Base-by-base conservation (phyloP, 1,140 invertebrate genomes). In the Pararge aegeria region DNA sequence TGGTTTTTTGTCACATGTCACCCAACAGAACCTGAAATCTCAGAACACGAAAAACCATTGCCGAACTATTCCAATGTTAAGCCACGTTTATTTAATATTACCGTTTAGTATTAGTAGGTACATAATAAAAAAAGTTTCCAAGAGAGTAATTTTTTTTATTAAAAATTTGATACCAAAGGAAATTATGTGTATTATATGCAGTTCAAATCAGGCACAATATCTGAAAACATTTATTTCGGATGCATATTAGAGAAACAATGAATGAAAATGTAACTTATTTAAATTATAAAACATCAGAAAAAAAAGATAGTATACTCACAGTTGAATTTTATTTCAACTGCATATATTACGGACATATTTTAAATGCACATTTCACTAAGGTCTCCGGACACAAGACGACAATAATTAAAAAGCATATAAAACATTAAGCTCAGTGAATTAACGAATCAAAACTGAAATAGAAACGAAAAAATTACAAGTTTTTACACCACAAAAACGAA, bases 151-250 rank as follows among this genome's bases (percentile, higher is more conserved):
- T 87, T 84, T 87, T 84, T 85, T 77, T 42, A 79, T 80, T 77
- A 83, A 84, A 88, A 87, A 70, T 78, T 80, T 68, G 78, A 81
- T 87, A 83, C 78, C 75, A 88, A 88, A 88, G 83, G 83, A 88
- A 83, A 87, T 83, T 69, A 77, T 12, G 42, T 46, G 16, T 75
- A 75, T 75, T 79, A 75, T 73, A 75, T 72, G 75, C 78, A 88
- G 82, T 82, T 75, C 78, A 82, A 80, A 80, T 73, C 72, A 70
- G 71, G 78, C 70, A 37, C 49, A 49, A 37, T 49, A 20, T 34
- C 34, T 49, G 4, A 46, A 20, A 46, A 21, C 3, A 21, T 46
- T 15, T 5, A 20, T 46, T 46, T 15, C 19, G 13, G 18, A 15
- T 37, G 10, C 3, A 13, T 18, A 42, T 18, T 7, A 48, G 12